Conservation (phyloP, 2,113 vertebrate genomes). For the Dasyornis broadbenti region DNA sequence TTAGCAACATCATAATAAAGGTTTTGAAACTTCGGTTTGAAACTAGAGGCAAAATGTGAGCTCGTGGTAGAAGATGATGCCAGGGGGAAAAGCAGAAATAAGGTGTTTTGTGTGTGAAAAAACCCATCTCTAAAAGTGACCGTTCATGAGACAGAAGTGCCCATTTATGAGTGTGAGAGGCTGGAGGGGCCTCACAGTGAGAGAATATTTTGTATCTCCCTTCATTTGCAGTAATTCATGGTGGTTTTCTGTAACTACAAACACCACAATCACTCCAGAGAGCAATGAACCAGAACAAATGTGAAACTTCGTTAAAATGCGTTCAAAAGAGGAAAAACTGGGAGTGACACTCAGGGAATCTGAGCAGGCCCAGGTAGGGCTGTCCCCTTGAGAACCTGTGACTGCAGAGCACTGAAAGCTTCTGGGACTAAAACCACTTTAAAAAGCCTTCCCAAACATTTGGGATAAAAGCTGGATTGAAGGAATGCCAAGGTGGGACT, state of each 20-base stretch:
- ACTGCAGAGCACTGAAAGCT: background rate
- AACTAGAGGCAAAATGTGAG: background rate
- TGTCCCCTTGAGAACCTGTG: background rate
- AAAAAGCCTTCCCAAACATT: background rate
- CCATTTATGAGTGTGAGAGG: background rate
- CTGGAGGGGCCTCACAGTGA: background rate
- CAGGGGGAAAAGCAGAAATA: background rate
- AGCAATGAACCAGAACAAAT: background rate
- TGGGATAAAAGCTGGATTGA: background rate
- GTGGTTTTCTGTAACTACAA: background rate
- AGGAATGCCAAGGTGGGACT: background rate
- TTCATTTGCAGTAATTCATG: background rate
- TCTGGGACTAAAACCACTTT: background rate
- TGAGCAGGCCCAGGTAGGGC: background rate
- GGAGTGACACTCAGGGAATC: background rate
- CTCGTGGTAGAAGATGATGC: background rate
- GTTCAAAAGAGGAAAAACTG: no score
- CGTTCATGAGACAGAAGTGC: background rate
- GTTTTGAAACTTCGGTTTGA: background rate
- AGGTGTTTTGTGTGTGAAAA: fast-evolving
- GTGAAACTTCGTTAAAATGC: background rate
- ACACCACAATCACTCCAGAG: background rate
- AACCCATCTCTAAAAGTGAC: background rate
- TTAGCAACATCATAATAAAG: conserved; percentile 22
- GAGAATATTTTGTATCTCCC: background rate